Evolutionary conservation across 2,797 vertebrate species (phyloP), one percentile per base, ranked within the genome.

Genomic region (Anomalospiza imberbis): DNA sequence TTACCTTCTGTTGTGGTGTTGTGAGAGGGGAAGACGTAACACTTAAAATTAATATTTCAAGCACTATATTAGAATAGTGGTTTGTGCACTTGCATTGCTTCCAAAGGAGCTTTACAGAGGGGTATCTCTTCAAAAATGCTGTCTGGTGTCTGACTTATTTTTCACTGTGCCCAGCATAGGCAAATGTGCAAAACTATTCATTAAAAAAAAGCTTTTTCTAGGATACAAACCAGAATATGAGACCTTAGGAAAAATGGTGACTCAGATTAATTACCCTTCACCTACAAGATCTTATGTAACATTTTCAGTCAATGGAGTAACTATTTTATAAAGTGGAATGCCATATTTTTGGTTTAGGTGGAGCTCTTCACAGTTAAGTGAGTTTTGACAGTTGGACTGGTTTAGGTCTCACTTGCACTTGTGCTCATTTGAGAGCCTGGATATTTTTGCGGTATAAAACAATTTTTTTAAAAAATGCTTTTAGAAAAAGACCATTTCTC

Each of bases 21-120:
- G 32, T 94, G 82, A 92, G 95, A 96, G 93, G 92, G 94, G 86
- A 97, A 96, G 93, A 95, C 28, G 14, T 73, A 92, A 87, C 80
- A 58, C 89, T 91, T 92, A 60, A 96, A 88, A 87, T 93, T 85
- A 95, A 93, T 94, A 95, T 96, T 97, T 95, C 87, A 93, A 97
- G 96, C 97, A 96, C 96, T 97, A 21, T 96, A 65, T 93, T 97
- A 97, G 97, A 96, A 80, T 97, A 97, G 97, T 77, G 88, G 94
- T 96, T 82, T 96, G 93, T 96, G 95, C 97, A 97, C 96, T 97
- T 96, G 94, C 95, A 79, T 97, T 96, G 97, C 92, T 97, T 97
- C 94, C 83, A 95, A 88, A 97, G 48, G 62, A 98, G 94, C 96
- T 97, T 97, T 97, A 95, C 75, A 91, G 93, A 97, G 96, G 92